Base-by-base conservation (phyloP, 35 echinoderm and acorn worm genomes). In the Ophiothrix spiculata region DNA sequence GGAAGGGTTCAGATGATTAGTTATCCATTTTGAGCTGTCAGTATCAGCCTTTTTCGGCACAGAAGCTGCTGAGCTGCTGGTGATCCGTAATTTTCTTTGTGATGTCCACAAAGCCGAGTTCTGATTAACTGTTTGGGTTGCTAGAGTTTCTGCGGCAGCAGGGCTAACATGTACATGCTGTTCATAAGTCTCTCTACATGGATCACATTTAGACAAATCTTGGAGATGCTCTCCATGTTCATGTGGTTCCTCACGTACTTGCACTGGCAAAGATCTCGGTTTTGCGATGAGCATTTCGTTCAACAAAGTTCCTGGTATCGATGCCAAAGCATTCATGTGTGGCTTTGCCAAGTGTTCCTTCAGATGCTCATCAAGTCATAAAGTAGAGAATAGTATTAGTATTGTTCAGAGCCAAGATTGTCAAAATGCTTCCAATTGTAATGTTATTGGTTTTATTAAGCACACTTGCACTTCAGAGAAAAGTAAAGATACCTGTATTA, bases 11-110 rank as follows among this genome's bases (percentile, higher is more conserved):
- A 82, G 40, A 16, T 63, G 33, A n/a, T n/a, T n/a, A n/a, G n/a
- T 69, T 56, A 39, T 21, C 39, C 25, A 15, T 31, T 54, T 82
- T 25, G 29, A 82, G 25, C 56, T 82, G 32, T 82, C 56, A 31
- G 80, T 39, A 49, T 82, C 45, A 0, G 80, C 80, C 40, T 82
- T 82, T 42, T 82, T 82, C 35, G 80, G 80, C 37, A 82, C 39
- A 82, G 3, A 13, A 32, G 32, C 46, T 17, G 80, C 80, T 21
- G 46, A 39, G 21, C 80, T 82, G 80, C 80, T 82, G 25, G 40
- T 45, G 23, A 82, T 82, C 8, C 80, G 39, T 23, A 79, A 13
- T 31, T 39, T 39, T 39, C 77, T 36, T 33, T 79, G 77, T 38
- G 36, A 16, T 19, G 39, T 25, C 77, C 38, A 79, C 39, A 79